Evolutionary conservation across 2,797 vertebrate genomes (phyloP).

Genomic region (Argya squamiceps): DNA sequence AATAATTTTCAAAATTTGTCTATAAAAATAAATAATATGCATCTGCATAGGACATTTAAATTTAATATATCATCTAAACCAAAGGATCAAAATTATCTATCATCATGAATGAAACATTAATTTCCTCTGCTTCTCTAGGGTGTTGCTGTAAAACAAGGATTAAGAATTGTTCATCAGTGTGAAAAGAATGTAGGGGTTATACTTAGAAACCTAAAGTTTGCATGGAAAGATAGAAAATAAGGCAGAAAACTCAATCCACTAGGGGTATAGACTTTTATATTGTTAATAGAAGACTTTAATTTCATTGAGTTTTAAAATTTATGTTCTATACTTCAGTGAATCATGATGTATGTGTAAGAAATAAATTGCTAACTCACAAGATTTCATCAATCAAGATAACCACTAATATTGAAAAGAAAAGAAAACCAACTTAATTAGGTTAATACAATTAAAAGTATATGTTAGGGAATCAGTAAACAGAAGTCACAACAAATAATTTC

Average conservation of each 20-base stretch:
- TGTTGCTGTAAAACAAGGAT: slow-evolving; percentile 29
- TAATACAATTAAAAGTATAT: not conserved
- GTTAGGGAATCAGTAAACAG: not conserved
- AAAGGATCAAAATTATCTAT: not conserved
- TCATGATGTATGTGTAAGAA: not conserved
- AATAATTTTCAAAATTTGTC: not conserved
- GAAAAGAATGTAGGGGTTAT: not conserved
- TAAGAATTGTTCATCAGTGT: not conserved
- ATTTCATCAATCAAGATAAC: not conserved
- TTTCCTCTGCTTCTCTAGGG: not conserved
- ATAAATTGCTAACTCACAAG: not conserved
- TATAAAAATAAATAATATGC: not conserved
- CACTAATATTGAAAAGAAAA: not conserved
- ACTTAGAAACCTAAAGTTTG: not conserved
- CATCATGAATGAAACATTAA: not conserved
- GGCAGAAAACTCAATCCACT: not conserved
- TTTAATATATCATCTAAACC: not conserved
- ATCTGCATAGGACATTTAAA: not conserved
- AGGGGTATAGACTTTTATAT: not conserved
- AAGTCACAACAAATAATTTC: not conserved
- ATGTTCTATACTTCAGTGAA: not conserved
- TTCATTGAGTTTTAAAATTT: not conserved
- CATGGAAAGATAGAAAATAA: not conserved
- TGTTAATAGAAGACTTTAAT: not conserved
- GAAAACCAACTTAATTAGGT: not conserved